These are phyloP conservation scores for Amphilophus citrinellus DNA, from an alignment of 2,113 vertebrate genomes.

Conservation along the genomic window DNA sequence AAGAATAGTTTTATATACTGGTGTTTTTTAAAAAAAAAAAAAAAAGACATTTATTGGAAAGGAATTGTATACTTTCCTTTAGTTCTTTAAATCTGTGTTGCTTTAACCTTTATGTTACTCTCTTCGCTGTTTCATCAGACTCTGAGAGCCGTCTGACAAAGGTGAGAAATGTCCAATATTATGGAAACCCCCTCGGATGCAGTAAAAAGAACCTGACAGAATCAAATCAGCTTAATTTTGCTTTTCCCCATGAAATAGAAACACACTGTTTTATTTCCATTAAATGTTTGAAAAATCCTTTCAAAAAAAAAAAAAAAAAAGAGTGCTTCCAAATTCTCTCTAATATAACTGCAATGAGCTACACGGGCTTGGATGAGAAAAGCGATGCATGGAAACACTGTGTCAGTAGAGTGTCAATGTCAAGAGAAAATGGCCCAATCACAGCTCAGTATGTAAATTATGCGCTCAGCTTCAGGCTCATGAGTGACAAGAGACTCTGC, in stretches of 20 bases:
- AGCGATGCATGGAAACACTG: not conserved
- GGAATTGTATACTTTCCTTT: not conserved
- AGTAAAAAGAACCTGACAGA: not conserved
- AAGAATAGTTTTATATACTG: not conserved
- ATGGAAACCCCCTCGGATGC: no score
- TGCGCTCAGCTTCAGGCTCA: conserved; percentile 4
- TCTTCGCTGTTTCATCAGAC: not conserved
- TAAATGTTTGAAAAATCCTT: not conserved
- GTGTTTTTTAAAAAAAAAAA: not conserved
- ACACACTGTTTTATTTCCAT: not conserved
- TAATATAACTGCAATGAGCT: not conserved
- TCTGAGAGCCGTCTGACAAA: not conserved
- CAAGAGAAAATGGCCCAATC: not conserved
- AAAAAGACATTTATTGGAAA: not conserved
- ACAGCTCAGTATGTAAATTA: conserved; percentile 15
- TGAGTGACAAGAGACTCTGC: not conserved
- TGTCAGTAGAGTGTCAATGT: not conserved
- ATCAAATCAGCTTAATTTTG: not conserved
- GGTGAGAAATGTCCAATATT: no score
- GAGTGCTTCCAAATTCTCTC: not conserved
- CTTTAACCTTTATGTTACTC: not conserved
- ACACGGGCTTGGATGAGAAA: not conserved
- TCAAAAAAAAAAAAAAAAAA: not conserved
- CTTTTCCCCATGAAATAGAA: not conserved
- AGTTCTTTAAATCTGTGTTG: not conserved